These are phyloP conservation scores for Sycobia sp. DNA, from an alignment of 1,140 invertebrate genomes.

Conservation along the genomic window DNA sequence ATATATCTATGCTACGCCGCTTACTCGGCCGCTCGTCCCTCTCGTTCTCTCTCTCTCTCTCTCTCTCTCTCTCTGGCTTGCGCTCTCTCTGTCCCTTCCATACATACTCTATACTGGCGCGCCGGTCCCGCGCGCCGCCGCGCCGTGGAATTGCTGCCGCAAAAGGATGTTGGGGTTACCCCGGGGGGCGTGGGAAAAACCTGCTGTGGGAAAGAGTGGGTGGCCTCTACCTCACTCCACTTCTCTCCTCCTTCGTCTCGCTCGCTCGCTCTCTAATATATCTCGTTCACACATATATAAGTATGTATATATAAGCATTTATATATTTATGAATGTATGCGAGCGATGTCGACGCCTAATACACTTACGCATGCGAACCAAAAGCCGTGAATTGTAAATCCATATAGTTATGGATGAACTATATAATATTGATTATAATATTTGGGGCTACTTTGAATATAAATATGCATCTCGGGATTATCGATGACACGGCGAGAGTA, in stretches of 20 bases:
- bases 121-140: no score
- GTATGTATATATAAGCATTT: slow-evolving; percentile 33
- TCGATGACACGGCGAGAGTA: no score
- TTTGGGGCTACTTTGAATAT: no score
- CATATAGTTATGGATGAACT: no score
- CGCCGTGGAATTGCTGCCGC: slow-evolving; percentile 60
- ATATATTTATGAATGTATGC: slow-evolving; percentile 31
- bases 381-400: no score
- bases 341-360: slow-evolving; percentile 5
- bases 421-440: no score
- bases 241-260: slow-evolving; percentile 45
- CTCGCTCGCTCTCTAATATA: slow-evolving; percentile 13
- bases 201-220: slow-evolving; percentile 80
- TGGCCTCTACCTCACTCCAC: slow-evolving; percentile 64
- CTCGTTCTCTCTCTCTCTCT: slow-evolving; percentile 10
- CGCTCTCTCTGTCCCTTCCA: neutral
- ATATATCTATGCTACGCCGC: no score
- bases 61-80: neutral
- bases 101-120: slow-evolving; percentile 29
- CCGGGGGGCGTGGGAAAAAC: slow-evolving; percentile 77
- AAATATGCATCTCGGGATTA: no score
- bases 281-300: no score
- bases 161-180: slow-evolving; percentile 75
- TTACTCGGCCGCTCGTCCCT: neutral
- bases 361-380: no score